These are phyloP conservation scores for Euura saliciscinereae DNA, from an alignment of 1,140 invertebrate species.

Conservation along the genomic window DNA sequence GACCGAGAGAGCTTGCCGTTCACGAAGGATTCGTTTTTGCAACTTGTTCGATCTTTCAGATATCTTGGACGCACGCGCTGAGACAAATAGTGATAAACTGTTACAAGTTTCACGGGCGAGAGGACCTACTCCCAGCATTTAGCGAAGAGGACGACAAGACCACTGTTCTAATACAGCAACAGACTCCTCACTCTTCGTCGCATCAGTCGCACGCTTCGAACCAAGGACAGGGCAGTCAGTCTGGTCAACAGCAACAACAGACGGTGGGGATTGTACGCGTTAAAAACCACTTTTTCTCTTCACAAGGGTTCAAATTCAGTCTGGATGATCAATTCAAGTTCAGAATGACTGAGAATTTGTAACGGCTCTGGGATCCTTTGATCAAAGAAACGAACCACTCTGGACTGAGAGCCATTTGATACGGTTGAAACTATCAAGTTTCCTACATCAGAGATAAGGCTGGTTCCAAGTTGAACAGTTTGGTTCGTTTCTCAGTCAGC, in stretches of 20 bases:
- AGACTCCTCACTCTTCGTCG: slow-evolving; percentile 51
- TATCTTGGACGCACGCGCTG: slow-evolving; percentile 98
- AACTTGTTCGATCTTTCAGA: slow-evolving; percentile 64
- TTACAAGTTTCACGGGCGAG: slow-evolving; percentile 96
- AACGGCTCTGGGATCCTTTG: no score
- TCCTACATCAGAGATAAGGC: no score
- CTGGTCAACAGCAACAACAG: slow-evolving; percentile 47
- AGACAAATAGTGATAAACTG: slow-evolving; percentile 97
- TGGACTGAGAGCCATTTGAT: no score
- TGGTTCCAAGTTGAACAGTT: no score
- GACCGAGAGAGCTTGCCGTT: not conserved
- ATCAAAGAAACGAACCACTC: no score
- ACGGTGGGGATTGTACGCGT: slow-evolving; percentile 72
- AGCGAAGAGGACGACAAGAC: slow-evolving; percentile 87
- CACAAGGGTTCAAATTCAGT: slow-evolving; percentile 18
- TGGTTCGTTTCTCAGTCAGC: no score
- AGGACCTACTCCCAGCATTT: slow-evolving; percentile 94
- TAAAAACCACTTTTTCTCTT: slow-evolving; percentile 61
- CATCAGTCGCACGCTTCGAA: slow-evolving; percentile 39
- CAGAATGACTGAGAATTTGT: no score
- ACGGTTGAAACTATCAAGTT: no score
- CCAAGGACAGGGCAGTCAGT: slow-evolving; percentile 48
- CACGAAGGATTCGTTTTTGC: not conserved
- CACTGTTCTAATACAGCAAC: slow-evolving; percentile 53
- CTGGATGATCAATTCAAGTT: no score